A percentile compares a stretch with the other conserved stretches of the same genome.
phyloP scores from a whole-genome alignment of 2,797 vertebrate species.

The Semotilus atromaculatus region DNA sequence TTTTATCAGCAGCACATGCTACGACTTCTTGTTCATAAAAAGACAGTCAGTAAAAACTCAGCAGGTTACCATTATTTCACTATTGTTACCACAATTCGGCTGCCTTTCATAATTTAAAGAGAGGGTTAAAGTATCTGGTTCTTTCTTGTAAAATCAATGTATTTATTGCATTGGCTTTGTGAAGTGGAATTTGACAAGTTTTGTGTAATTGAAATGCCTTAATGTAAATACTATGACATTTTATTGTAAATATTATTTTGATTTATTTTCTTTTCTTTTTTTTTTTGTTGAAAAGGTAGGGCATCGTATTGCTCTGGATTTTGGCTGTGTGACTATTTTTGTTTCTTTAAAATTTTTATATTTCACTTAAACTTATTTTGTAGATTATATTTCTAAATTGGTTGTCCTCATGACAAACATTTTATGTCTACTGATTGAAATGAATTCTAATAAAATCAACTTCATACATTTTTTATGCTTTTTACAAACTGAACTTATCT shows the following conservation, averaged over 20 bases:
- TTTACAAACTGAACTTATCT: conserved; percentile 32
- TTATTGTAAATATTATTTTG: conserved; percentile 90
- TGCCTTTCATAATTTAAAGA: conserved; percentile 74
- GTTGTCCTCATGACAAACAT: conserved; percentile 81
- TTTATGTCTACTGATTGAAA: conserved; percentile 79
- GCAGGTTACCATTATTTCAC: conserved; percentile 21
- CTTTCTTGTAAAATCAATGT: conserved; percentile 76
- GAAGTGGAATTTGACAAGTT: conserved; percentile 76
- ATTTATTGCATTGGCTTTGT: conserved; percentile 81
- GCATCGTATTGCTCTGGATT: conserved; percentile 86
- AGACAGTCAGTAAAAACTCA: neutral
- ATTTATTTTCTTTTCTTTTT: conserved; percentile 79
- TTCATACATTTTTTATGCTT: conserved; percentile 74
- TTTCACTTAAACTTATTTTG: conserved; percentile 76
- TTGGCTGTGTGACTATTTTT: conserved; percentile 85
- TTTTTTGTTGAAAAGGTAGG: conserved; percentile 85
- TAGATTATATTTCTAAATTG: conserved; percentile 73
- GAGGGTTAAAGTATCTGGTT: conserved; percentile 47
- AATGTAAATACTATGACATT: conserved; percentile 90
- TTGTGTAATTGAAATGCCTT: conserved; percentile 83
- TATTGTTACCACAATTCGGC: conserved; percentile 51
- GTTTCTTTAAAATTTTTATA: conserved; percentile 76
- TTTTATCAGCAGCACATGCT: conserved; percentile 49
- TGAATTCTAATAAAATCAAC: conserved; percentile 79
- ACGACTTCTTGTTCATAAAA: conserved; percentile 14